Conservation (phyloP, 2,113 vertebrate genomes). For the Tricholaema leucomelas region DNA sequence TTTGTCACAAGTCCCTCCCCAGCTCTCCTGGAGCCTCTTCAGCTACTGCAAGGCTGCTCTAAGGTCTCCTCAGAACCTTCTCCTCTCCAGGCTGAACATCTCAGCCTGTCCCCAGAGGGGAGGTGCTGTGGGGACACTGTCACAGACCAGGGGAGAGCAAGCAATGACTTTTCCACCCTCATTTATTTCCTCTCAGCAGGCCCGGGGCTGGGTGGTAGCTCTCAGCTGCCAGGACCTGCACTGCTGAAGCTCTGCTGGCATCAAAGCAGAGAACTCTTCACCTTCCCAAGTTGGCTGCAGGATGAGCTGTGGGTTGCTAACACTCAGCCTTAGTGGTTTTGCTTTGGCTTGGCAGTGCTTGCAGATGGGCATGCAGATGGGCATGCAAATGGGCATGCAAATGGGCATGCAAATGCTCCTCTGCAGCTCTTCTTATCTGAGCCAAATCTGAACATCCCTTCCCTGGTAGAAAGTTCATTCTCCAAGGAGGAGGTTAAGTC, state of each 20-base stretch:
- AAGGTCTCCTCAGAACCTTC: no score
- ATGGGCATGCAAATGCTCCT: neutral
- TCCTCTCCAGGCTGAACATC: no score
- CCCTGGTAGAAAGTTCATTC: constrained; percentile 13
- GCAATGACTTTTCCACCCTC: neutral
- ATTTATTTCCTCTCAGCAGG: neutral
- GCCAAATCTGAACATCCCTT: neutral
- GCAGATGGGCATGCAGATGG: neutral
- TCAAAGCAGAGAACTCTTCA: neutral
- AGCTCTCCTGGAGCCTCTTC: no score
- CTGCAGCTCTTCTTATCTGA: constrained; percentile 2
- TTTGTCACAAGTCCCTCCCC: no score
- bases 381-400: neutral
- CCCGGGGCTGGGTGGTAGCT: neutral
- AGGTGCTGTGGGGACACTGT: neutral
- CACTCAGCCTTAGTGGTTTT: neutral
- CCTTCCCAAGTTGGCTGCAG: neutral
- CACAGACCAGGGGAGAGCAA: neutral
- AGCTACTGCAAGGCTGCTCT: no score
- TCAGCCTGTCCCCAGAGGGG: no score
- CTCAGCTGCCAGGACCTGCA: neutral
- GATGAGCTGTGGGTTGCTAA: no score
- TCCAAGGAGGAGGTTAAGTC: neutral
- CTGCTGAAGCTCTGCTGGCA: neutral
- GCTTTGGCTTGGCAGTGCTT: neutral